A percentile compares a stretch with the other conserved stretches of the same genome.
phyloP scores from a whole-genome alignment of 1,140 invertebrate genomes.

The Drosophila funebris region DNA sequence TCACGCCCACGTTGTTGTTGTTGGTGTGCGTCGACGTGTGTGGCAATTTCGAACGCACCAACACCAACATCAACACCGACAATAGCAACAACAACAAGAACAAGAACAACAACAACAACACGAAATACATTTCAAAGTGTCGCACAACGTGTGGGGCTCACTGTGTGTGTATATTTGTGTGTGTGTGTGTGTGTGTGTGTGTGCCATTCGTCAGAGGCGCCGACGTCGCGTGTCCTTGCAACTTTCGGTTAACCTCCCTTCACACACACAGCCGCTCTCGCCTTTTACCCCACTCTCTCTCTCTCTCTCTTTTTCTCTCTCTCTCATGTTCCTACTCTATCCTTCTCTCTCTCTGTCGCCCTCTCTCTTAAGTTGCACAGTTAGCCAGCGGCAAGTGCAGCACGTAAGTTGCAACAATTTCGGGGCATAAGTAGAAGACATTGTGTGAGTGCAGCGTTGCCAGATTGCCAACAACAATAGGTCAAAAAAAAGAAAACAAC shows the following conservation, averaged over 20 bases:
- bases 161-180: conserved; percentile 2
- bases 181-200: conserved; percentile 18
- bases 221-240: conserved; percentile 67
- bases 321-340: conserved; percentile 7
- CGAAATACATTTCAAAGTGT: conserved; percentile 62
- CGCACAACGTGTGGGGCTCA: conserved; percentile 34
- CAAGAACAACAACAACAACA: conserved; percentile 47
- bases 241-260: conserved; percentile 49
- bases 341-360: neutral
- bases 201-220: conserved; percentile 32
- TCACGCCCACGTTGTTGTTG: neutral
- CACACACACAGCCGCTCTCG: neutral
- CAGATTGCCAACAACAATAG: conserved; percentile 38
- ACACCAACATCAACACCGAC: conserved; percentile 37
- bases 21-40: conserved; percentile 20
- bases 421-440: conserved; percentile 24
- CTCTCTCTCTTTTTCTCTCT: neutral
- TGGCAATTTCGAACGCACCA: conserved; percentile 46
- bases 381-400: conserved; percentile 58
- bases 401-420: conserved; percentile 67
- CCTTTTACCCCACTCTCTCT: conserved; percentile 10
- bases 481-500: conserved; percentile 12
- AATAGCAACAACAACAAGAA: conserved; percentile 43
- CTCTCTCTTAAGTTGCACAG: conserved; percentile 9
- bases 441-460: conserved; percentile 28